Evolutionary conservation across 1,140 invertebrate genomes (phyloP).

Genomic region (Ceratina calcarata): DNA sequence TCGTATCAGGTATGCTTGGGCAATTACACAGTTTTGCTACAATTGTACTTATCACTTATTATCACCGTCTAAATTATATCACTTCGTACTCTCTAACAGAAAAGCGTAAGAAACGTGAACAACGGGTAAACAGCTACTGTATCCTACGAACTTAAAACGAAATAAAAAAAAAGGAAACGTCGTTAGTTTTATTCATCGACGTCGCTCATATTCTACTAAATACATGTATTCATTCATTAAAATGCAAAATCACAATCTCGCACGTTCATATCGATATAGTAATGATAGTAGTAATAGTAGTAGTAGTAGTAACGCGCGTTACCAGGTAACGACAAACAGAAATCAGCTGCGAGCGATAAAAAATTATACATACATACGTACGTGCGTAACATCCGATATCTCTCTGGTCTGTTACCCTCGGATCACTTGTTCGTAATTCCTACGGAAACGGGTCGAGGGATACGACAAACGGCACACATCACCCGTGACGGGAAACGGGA

Average conservation of each 20-base stretch:
- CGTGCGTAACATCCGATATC: slow-evolving; percentile 9
- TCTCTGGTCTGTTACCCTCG: not conserved
- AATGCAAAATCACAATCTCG: slow-evolving; percentile 3
- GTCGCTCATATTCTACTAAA: not conserved
- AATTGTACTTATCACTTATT: slow-evolving; percentile 20
- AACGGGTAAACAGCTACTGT: not conserved
- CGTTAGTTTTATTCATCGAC: slow-evolving; percentile 5
- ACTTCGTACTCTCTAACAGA: slow-evolving; percentile 6
- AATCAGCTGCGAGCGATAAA: not conserved
- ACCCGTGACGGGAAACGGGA: too few relatives aligned
- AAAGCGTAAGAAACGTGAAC: slow-evolving; percentile 6
- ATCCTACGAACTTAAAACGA: not conserved
- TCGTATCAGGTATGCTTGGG: slow-evolving; percentile 6
- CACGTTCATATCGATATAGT: not conserved
- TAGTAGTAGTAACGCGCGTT: not conserved
- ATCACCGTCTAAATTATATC: slow-evolving; percentile 32
- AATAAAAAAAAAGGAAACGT: not conserved
- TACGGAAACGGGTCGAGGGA: not conserved
- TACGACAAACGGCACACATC: slow-evolving; percentile 39
- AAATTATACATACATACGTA: slow-evolving; percentile 14
- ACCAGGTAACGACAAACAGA: not conserved
- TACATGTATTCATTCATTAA: too few relatives aligned
- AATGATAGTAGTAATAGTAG: not conserved
- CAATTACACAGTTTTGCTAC: not conserved
- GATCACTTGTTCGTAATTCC: slow-evolving; percentile 29